Percentiles rank a stretch among this genome's conserved stretches.
Evolutionary conservation across 2,113 vertebrate genomes (phyloP).

Genomic region (Indicator indicator): DNA sequence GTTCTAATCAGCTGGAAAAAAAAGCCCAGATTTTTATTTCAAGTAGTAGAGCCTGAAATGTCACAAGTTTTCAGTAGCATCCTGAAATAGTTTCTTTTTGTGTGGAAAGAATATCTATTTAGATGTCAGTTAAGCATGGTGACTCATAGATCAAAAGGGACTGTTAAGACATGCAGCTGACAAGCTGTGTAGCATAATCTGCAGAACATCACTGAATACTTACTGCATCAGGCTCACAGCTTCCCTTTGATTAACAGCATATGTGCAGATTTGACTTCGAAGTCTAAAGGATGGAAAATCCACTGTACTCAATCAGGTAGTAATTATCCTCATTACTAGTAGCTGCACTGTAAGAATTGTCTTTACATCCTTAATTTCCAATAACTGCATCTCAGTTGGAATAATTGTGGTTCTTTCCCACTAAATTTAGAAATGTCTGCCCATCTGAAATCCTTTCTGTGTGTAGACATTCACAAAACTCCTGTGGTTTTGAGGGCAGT

Average conservation of each 20-base stretch:
- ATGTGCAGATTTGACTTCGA: not conserved
- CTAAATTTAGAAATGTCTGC: not conserved
- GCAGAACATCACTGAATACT: not conserved
- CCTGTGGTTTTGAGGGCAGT: not conserved
- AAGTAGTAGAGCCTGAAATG: slow-evolving; percentile 29
- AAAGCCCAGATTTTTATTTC: not conserved
- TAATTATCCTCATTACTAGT: not conserved
- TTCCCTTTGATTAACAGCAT: not conserved
- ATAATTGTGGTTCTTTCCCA: not conserved
- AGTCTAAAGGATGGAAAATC: not conserved
- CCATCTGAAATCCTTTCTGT: not conserved
- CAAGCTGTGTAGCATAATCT: not conserved
- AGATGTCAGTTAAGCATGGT: not conserved
- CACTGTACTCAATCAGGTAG: not conserved
- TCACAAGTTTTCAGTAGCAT: slow-evolving; percentile 16
- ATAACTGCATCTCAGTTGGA: not conserved
- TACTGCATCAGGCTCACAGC: not conserved
- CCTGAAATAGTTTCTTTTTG: slow-evolving; percentile 23
- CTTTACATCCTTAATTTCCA: not conserved
- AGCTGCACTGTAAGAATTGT: not conserved
- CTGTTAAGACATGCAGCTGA: not conserved
- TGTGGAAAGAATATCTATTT: not conserved
- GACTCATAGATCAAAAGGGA: not conserved
- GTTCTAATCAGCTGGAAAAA: slow-evolving; percentile 21
- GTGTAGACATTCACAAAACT: not conserved